These are phyloP conservation scores for Podarcis lilfordi DNA, from an alignment of 2,797 vertebrate species.

Conservation along the genomic window DNA sequence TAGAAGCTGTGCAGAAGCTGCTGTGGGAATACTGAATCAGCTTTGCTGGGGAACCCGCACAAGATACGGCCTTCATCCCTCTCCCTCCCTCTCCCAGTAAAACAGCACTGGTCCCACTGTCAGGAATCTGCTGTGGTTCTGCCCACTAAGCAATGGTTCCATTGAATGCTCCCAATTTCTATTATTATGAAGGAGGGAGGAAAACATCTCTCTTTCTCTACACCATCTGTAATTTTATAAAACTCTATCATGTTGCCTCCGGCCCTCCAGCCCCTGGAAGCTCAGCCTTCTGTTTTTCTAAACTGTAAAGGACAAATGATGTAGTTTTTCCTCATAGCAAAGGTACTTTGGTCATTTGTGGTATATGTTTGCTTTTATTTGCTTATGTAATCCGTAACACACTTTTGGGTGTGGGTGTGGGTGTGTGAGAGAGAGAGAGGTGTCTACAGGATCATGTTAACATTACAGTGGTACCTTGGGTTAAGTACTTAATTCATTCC, in stretches of 20 bases:
- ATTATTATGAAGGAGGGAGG: too few species aligned
- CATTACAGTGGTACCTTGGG: too few species aligned
- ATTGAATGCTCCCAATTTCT: not conserved
- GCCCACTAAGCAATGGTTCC: too few species aligned
- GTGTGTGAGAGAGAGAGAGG: rapidly evolving
- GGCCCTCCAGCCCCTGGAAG: not conserved
- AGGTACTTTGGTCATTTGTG: not conserved
- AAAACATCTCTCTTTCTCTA: not conserved
- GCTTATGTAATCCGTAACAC: not conserved
- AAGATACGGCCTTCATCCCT: too few species aligned
- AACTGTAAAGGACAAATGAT: not conserved
- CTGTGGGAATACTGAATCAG: too few species aligned
- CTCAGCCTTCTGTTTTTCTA: not conserved
- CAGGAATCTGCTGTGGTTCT: too few species aligned
- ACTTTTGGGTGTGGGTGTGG: not conserved
- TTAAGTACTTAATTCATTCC: too few species aligned
- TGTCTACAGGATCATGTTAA: rapidly evolving
- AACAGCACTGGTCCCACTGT: too few species aligned
- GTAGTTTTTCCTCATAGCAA: not conserved
- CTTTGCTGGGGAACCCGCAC: too few species aligned
- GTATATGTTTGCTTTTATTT: not conserved
- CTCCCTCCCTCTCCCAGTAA: too few species aligned
- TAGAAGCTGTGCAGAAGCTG: too few species aligned
- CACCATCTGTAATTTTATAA: not conserved
- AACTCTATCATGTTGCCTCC: not conserved